These are phyloP conservation scores for Canis aureus DNA, from an alignment of 2,113 vertebrate genomes.

Conservation along the genomic window DNA sequence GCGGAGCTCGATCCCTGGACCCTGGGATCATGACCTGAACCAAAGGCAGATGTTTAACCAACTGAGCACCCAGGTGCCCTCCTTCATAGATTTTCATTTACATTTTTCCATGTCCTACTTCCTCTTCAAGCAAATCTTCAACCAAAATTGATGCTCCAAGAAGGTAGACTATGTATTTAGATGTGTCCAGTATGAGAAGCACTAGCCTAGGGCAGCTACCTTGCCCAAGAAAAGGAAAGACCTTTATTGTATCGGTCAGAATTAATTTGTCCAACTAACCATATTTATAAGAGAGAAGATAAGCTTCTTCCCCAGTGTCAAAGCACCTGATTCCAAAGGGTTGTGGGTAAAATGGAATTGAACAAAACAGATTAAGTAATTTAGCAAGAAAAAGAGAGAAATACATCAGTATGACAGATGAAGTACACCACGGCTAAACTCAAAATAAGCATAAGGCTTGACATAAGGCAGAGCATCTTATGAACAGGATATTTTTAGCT, in stretches of 20 bases:
- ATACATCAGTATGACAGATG: neutral
- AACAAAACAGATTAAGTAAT: neutral
- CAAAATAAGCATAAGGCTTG: slow-evolving; percentile 14
- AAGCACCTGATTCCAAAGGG: neutral
- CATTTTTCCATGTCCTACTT: neutral
- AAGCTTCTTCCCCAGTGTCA: neutral
- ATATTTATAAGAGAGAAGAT: slow-evolving; percentile 27
- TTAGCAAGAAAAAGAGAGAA: slow-evolving; percentile 43
- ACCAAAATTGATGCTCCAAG: neutral
- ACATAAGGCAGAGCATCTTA: slow-evolving; percentile 30
- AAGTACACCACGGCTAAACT: slow-evolving; percentile 1
- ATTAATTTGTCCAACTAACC: neutral
- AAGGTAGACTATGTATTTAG: neutral
- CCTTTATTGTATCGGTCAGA: neutral
- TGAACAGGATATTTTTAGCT: slow-evolving; percentile 21
- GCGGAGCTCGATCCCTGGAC: too few species aligned
- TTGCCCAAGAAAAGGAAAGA: neutral
- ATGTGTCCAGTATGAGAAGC: neutral
- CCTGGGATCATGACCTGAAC: too few species aligned
- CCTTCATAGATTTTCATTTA: neutral
- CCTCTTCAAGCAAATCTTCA: neutral
- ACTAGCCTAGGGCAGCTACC: neutral
- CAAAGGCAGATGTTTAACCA: too few species aligned
- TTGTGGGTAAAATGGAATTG: neutral
- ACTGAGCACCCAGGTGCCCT: too few species aligned